Conservation (phyloP, 2,888 invertebrate species). For the Cremastinae sp. region DNA sequence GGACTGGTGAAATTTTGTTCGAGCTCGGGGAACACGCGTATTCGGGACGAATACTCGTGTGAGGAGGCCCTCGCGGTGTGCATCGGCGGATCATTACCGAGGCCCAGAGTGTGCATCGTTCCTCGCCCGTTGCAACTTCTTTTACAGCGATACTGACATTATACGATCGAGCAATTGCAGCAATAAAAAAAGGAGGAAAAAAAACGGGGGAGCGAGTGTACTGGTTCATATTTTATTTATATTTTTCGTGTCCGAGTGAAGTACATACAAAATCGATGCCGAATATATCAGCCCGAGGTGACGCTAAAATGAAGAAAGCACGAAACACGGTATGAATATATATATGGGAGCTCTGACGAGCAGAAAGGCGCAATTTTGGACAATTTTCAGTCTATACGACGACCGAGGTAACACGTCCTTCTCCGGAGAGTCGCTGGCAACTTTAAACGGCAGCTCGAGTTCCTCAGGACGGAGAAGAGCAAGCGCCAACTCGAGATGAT, state of each 20-base stretch:
- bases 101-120: constrained; percentile 42
- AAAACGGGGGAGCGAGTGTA: constrained; percentile 17
- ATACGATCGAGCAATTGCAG: constrained; percentile 41
- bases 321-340: constrained; percentile 10
- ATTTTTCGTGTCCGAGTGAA: constrained; percentile 25
- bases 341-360: not conserved
- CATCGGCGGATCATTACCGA: constrained; percentile 38
- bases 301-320: constrained; percentile 40
- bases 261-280: constrained; percentile 47
- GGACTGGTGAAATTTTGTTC: constrained; percentile 38
- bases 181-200: constrained; percentile 11
- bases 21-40: constrained; percentile 35
- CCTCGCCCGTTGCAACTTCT: constrained; percentile 4
- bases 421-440: constrained; percentile 2
- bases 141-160: not conserved
- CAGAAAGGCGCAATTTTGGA: constrained; percentile 1
- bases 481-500: constrained; percentile 61
- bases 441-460: constrained; percentile 33
- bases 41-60: constrained; percentile 28
- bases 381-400: not conserved
- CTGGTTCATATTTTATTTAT: constrained; percentile 12
- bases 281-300: constrained; percentile 59
- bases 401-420: not conserved
- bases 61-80: constrained; percentile 4
- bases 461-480: constrained; percentile 44